Evolutionary conservation across 2,113 vertebrate genomes (phyloP).

Genomic region (Cynopterus brachyotis): DNA sequence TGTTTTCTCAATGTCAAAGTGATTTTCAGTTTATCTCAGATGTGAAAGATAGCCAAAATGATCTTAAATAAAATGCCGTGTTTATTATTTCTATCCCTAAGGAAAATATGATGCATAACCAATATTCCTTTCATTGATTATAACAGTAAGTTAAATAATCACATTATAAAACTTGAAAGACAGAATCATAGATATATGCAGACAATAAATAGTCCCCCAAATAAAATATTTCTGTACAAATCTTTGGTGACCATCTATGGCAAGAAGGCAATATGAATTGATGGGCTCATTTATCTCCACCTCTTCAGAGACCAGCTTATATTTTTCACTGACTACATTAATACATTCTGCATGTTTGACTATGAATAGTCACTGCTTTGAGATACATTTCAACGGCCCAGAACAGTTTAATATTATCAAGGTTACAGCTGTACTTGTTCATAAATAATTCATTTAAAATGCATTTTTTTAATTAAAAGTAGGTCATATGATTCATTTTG

Average conservation of each 20-base stretch:
- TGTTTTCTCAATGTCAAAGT: neutral
- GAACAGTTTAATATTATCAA: conserved; percentile 76
- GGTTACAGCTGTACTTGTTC: conserved; percentile 70
- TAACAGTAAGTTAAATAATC: conserved; percentile 5
- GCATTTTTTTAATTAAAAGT: conserved; percentile 78
- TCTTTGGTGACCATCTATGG: conserved; percentile 33
- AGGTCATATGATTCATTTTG: conserved; percentile 73
- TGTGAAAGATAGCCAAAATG: neutral
- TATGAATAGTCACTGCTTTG: conserved; percentile 59
- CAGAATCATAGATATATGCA: conserved; percentile 56
- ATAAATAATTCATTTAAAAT: conserved; percentile 81
- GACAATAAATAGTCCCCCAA: conserved; percentile 41
- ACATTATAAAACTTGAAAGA: conserved; percentile 50
- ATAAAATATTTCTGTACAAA: conserved; percentile 65
- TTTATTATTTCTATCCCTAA: conserved; percentile 12
- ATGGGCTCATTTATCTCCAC: conserved; percentile 63
- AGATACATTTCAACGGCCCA: conserved; percentile 64
- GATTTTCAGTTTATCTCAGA: conserved; percentile 34
- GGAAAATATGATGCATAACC: conserved; percentile 13
- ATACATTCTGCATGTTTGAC: conserved; percentile 65
- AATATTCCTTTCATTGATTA: conserved; percentile 33
- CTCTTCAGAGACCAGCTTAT: conserved; percentile 68
- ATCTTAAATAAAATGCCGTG: neutral
- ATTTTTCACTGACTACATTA: conserved; percentile 71
- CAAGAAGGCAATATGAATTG: conserved; percentile 59